Percentiles rank a stretch among this genome's conserved stretches.
Evolutionary conservation across 2,113 vertebrate genomes (phyloP).

Genomic region (Scopus umbretta): DNA sequence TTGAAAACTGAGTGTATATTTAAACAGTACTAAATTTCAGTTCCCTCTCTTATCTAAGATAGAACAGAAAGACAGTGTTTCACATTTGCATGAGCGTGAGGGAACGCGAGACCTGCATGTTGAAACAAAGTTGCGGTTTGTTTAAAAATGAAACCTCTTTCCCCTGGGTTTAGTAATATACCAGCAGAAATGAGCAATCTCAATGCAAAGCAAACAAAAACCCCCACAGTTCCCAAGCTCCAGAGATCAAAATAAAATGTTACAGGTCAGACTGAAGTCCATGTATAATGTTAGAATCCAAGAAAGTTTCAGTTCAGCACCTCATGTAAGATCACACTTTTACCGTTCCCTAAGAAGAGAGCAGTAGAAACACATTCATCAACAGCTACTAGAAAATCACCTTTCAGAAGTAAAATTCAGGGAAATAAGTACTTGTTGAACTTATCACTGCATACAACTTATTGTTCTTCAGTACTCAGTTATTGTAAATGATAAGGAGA

Average conservation of each 20-base stretch:
- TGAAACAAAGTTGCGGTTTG: constrained; percentile 2
- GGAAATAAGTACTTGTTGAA: neutral
- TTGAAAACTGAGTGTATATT: neutral
- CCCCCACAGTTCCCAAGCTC: neutral
- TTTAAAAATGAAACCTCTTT: neutral
- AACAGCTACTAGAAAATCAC: neutral
- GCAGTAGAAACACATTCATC: neutral
- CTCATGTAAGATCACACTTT: neutral
- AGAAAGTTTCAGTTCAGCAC: neutral
- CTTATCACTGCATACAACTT: neutral
- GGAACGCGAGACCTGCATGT: neutral
- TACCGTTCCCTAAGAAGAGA: neutral
- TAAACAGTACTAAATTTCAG: neutral
- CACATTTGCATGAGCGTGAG: neutral
- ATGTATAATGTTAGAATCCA: neutral
- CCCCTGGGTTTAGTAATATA: neutral
- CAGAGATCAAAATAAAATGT: neutral
- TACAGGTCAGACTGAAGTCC: neutral
- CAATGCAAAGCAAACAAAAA: neutral
- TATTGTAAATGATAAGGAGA: neutral
- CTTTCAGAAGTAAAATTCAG: neutral
- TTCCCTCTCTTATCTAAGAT: neutral
- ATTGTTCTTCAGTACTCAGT: neutral
- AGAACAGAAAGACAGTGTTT: neutral
- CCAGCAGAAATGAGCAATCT: neutral